Percentiles rank a stretch among this genome's conserved stretches.
Evolutionary conservation across 2,113 vertebrate species (phyloP).

Genomic region (Oriolus oriolus): DNA sequence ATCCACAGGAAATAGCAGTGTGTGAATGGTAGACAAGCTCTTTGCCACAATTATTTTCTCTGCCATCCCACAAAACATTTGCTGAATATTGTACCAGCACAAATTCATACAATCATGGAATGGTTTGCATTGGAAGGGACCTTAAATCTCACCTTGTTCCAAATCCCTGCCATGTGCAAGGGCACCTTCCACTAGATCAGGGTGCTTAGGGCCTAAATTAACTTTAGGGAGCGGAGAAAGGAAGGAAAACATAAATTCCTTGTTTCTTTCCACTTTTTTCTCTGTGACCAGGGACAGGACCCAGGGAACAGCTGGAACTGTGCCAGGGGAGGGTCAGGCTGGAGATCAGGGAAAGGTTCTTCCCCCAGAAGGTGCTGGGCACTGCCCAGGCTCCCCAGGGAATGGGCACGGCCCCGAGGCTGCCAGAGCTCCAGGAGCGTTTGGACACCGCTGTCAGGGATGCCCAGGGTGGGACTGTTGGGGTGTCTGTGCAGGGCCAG

Average conservation of each 20-base stretch:
- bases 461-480: background rate
- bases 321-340: fast-evolving
- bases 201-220: background rate
- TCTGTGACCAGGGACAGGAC: background rate
- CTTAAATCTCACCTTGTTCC: background rate
- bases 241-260: background rate
- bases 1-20: background rate
- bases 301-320: fast-evolving
- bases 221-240: background rate
- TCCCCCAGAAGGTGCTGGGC: background rate
- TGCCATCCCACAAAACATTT: background rate
- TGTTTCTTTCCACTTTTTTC: background rate
- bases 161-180: background rate
- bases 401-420: background rate
- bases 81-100: background rate
- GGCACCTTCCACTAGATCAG: background rate
- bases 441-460: fast-evolving
- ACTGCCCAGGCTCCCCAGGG: background rate
- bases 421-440: background rate
- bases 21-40: background rate
- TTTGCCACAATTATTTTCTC: background rate
- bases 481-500: background rate
- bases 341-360: background rate
- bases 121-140: background rate
- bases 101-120: background rate